phyloP scores from a whole-genome alignment of 2,113 vertebrate species.

The Xenotilapia caudafasciata region DNA sequence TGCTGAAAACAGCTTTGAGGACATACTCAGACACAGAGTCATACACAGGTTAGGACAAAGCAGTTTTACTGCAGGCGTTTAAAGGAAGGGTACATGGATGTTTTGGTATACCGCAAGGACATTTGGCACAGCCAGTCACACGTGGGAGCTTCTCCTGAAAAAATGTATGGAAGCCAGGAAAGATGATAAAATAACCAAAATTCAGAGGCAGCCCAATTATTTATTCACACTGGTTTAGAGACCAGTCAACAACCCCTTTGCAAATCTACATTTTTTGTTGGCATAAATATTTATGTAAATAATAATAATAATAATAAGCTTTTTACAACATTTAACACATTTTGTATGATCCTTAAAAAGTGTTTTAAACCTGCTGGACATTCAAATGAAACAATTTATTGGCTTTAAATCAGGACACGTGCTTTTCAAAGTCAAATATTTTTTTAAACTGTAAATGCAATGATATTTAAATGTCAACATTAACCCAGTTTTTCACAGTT shows the following conservation, averaged over 20 bases:
- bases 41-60: background rate
- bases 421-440: background rate
- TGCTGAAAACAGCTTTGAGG: background rate
- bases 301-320: background rate
- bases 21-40: background rate
- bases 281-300: background rate
- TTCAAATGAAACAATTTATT: background rate
- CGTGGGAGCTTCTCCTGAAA: background rate
- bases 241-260: background rate
- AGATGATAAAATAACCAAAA: background rate
- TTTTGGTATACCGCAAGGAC: background rate
- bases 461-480: background rate
- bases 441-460: background rate
- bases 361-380: background rate
- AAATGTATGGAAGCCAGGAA: background rate
- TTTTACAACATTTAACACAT: background rate
- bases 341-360: background rate
- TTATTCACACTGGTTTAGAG: background rate
- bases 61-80: background rate
- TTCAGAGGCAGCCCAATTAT: background rate
- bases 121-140: background rate
- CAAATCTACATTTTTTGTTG: background rate
- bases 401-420: background rate
- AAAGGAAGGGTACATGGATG: background rate
- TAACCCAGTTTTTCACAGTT: background rate